phyloP scores from a whole-genome alignment of 2,113 vertebrate genomes.

The Melanerpes formicivorus region DNA sequence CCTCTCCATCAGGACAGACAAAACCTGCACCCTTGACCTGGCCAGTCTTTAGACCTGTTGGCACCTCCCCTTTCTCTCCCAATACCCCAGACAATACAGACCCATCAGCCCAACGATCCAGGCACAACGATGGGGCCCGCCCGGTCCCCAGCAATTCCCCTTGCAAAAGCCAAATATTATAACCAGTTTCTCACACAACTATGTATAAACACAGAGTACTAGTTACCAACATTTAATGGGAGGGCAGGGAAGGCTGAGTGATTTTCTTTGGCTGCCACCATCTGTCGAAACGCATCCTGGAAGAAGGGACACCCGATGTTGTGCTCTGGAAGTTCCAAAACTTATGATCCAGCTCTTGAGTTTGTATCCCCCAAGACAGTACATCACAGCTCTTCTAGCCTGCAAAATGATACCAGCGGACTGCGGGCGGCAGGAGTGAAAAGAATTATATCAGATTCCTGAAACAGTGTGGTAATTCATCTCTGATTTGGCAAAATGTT shows the following conservation, averaged over 20 bases:
- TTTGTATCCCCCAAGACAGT: neutral
- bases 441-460: neutral
- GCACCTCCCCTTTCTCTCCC: too few species aligned
- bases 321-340: neutral
- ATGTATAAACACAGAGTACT: neutral
- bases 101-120: too few species aligned
- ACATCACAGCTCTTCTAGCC: neutral
- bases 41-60: too few species aligned
- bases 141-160: too few species aligned
- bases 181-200: neutral
- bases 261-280: neutral
- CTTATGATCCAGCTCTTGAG: neutral
- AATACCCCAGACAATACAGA: too few species aligned
- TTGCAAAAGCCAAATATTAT: too few species aligned
- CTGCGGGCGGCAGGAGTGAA: neutral
- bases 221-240: neutral
- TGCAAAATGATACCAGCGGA: slow-evolving; percentile 32
- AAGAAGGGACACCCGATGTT: neutral
- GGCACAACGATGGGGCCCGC: too few species aligned
- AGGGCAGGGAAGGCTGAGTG: neutral
- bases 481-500: slow-evolving; percentile 4
- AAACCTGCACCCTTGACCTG: too few species aligned
- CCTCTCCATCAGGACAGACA: too few species aligned
- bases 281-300: neutral
- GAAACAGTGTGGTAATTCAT: slow-evolving; percentile 42